Percentiles rank a stretch among this genome's conserved stretches.
These are phyloP conservation scores for Vireo altiloquus DNA, from an alignment of 2,113 vertebrate species.

Conservation along the genomic window DNA sequence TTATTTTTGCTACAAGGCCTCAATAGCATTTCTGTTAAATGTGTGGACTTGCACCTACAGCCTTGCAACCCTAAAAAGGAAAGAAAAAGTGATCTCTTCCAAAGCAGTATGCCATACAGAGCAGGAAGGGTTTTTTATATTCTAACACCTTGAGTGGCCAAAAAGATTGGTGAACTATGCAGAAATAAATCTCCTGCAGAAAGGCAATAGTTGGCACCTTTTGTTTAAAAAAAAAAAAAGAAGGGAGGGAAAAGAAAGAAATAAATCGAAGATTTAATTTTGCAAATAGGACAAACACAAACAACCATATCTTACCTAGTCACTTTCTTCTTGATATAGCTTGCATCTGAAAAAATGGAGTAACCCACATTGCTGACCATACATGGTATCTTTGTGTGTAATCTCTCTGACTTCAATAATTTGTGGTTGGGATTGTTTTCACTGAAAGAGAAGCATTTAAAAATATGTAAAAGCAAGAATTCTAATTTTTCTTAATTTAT, in stretches of 20 bases:
- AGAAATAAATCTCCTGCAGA: neutral
- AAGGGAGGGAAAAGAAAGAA: neutral
- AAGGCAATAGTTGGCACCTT: neutral
- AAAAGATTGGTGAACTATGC: neutral
- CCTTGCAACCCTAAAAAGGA: neutral
- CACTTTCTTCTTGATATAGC: neutral
- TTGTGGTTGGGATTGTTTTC: neutral
- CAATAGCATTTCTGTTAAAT: neutral
- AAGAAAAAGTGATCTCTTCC: neutral
- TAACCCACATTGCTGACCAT: neutral
- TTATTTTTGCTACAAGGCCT: neutral
- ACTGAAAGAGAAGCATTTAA: neutral
- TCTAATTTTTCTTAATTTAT: neutral
- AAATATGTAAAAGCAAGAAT: neutral
- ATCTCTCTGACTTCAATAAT: neutral
- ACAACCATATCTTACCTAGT: neutral
- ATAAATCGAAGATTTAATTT: neutral
- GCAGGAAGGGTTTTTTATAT: neutral
- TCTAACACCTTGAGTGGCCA: neutral
- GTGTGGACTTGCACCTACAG: neutral
- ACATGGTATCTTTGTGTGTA: neutral
- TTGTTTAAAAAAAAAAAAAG: too few relatives aligned
- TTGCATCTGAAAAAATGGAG: neutral
- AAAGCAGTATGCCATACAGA: neutral
- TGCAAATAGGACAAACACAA: neutral